Conservation (phyloP, 1,140 invertebrate species). For the Oryctes rhinoceros region DNA sequence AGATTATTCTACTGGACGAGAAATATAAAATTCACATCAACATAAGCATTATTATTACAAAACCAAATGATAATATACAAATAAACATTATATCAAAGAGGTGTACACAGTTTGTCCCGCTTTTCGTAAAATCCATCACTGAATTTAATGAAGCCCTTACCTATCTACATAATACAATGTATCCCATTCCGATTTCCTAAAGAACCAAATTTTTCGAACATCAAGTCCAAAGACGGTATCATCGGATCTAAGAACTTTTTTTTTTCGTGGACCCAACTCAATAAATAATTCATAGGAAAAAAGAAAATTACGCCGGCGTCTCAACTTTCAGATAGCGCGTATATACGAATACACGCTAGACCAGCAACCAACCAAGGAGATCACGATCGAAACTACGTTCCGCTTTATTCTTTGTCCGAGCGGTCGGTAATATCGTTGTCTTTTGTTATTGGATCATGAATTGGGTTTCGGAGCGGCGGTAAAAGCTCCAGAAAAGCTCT, state of each 20-base stretch:
- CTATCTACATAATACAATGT: neutral
- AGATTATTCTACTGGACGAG: too few relatives aligned
- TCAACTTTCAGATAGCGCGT: constrained; percentile 12
- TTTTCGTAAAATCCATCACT: neutral
- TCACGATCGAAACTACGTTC: constrained; percentile 48
- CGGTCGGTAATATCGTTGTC: constrained; percentile 62
- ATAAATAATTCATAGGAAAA: constrained; percentile 36
- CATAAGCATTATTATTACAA: too few relatives aligned
- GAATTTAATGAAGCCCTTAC: neutral
- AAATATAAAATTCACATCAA: too few relatives aligned
- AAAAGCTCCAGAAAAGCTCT: constrained; percentile 62
- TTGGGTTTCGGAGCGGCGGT: constrained; percentile 60
- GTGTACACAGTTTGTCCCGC: too few relatives aligned
- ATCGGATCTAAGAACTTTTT: neutral
- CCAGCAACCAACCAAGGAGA: constrained; percentile 31
- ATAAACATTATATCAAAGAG: too few relatives aligned
- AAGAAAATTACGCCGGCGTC: neutral
- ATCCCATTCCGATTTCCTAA: neutral
- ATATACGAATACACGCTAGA: neutral
- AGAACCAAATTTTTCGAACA: constrained; percentile 12
- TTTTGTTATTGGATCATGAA: constrained; percentile 64
- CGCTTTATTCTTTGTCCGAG: constrained; percentile 57
- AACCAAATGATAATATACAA: too few relatives aligned
- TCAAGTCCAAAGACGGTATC: constrained; percentile 1
- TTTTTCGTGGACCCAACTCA: neutral